Percentiles rank a stretch among this genome's conserved stretches.
Evolutionary conservation across 2,888 invertebrate genomes (phyloP).

Genomic region (Apoderus coryli): DNA sequence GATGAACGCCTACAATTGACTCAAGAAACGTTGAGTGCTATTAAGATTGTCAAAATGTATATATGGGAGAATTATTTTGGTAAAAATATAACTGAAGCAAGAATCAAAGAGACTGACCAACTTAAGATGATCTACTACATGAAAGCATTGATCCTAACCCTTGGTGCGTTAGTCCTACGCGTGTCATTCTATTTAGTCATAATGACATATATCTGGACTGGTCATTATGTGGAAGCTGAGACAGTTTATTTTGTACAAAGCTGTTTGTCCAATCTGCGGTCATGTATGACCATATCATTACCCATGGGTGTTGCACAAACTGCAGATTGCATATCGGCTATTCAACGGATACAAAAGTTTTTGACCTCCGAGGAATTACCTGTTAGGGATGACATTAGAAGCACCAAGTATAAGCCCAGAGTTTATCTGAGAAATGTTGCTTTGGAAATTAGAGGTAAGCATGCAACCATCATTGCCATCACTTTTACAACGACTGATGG

Average conservation of each 20-base stretch:
- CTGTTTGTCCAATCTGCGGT: constrained; percentile 18
- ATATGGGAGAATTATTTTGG: constrained; percentile 24
- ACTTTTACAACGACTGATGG: no score
- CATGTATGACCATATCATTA: constrained; percentile 21
- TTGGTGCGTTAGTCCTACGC: constrained; percentile 23
- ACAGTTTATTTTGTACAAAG: constrained; percentile 18
- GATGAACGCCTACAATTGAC: constrained; percentile 21
- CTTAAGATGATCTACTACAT: constrained; percentile 27
- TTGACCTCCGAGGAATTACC: constrained; percentile 12
- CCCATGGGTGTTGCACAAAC: constrained; percentile 21
- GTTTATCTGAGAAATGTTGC: constrained; percentile 13
- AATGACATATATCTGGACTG: constrained; percentile 21
- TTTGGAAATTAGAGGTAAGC: no score
- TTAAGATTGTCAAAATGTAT: constrained; percentile 24
- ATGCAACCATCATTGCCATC: no score
- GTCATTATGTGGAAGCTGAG: constrained; percentile 20
- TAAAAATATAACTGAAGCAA: constrained; percentile 18
- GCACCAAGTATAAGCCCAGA: constrained; percentile 10
- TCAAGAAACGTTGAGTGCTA: constrained; percentile 21
- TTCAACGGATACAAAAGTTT: constrained; percentile 11
- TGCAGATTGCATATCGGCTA: constrained; percentile 21
- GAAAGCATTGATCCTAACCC: constrained; percentile 24
- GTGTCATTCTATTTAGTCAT: constrained; percentile 21
- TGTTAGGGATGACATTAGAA: background rate
- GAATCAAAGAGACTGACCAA: constrained; percentile 41